Evolutionary conservation across 2,888 invertebrate species (phyloP), one percentile per base, ranked within the genome.

Genomic region (Mycogona germanica): DNA sequence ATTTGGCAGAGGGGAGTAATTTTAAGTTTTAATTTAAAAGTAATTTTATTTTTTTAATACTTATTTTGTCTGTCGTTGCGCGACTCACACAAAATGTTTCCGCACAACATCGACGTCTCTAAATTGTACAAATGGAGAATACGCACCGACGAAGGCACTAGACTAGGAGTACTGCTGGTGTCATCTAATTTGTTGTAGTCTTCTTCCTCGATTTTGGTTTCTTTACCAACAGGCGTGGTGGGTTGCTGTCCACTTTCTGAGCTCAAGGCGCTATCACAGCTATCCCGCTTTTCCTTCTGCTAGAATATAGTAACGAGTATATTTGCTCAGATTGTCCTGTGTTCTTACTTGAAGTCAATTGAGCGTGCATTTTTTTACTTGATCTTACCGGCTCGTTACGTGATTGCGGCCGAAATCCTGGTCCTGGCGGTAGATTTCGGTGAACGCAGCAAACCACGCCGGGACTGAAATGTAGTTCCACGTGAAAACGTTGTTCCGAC

Each of bases 401-500:
- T 49, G 87, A 87, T 70, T 92, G 91, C 3, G 92, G 91, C 29
- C 92, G 73, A 70, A 92, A 92, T 26, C 92, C 92, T 7, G 92
- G 92, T 0, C 92, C 92, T 0, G 88, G 89, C 9, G 89, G 89
- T 55, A 89, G 70, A 75, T 91, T 91, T 70, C 92, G 92, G 68
- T 92, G 88, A 21, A 92, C 91, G 71, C 89, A 96, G 72, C 91
- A 93, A 72, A 89, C 93, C 4, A 88, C 92, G 55, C 98, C 98
- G 0, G 98, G 97, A 71, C 96, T 97, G 71, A 98, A 99, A 74
- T 98, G 97, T 12, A 98, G 74, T 72, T 98, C 98, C 49, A 99
- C 91, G 70, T 98, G 98, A 70, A 97, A 98, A 61, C 96, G 62
- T 44, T 75, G 72, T 50, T 72, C 72, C 14, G 70, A 70, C 17